These are phyloP conservation scores for Elgaria multicarinata DNA, from an alignment of 2,113 vertebrate genomes.

Conservation along the genomic window DNA sequence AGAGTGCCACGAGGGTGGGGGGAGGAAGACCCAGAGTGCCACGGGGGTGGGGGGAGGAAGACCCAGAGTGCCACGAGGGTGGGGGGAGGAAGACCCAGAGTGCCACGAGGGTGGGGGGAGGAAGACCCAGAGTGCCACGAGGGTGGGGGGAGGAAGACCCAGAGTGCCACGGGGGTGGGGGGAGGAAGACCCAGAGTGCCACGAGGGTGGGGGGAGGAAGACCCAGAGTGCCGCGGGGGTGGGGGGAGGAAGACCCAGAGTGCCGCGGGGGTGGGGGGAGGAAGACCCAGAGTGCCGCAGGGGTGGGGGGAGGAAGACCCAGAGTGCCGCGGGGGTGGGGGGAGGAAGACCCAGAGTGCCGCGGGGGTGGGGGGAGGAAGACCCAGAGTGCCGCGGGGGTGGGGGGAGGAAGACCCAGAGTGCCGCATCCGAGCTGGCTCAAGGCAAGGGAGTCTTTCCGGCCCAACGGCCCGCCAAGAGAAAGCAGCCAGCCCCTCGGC, in stretches of 20 bases:
- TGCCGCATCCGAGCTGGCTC: neutral
- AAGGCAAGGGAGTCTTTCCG: neutral
- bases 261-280: no score
- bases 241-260: neutral
- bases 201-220: no score
- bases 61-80: neutral
- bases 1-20: no score
- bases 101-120: no score
- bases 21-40: neutral
- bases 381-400: neutral
- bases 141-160: neutral
- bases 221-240: neutral
- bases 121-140: neutral
- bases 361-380: no score
- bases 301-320: neutral
- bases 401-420: neutral
- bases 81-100: neutral
- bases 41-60: no score
- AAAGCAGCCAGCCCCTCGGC: no score
- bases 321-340: no score
- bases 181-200: neutral
- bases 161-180: no score
- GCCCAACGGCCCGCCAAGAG: no score
- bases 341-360: neutral
- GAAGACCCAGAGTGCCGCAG: neutral